Base-by-base conservation (phyloP, 2,797 vertebrate genomes). In the Poeciliopsis presidionis region DNA sequence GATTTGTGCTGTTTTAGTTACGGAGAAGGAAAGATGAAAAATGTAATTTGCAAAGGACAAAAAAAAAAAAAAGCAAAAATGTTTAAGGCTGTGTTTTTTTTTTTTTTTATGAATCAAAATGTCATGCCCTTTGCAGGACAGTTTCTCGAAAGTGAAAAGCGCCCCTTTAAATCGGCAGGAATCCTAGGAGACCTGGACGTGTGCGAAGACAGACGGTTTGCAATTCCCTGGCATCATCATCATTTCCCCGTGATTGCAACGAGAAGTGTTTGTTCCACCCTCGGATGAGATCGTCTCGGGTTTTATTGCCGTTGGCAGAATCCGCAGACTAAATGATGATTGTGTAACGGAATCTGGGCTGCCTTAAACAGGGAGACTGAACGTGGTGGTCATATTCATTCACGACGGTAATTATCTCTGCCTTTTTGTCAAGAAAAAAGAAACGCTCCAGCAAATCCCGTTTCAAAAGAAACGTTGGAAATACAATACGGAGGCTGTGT, bases 241-340 rank as follows among this genome's bases (percentile, higher is more conserved):
- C 28, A 0, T 45, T 28, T 76, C 69, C 87, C 80, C 88, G 87
- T 86, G 85, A 87, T 84, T 82, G 83, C 72, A 74, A 78, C 11
- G 46, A 82, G 73, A 78, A 79, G 85, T 88, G 75, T 77, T 78
- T 51, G 90, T 88, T 92, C 86, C 86, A 89, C 63, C 75, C 74
- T 9, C 49, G 78, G 84, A 90, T 79, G 84, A 89, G 86, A 92
- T 92, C 70, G 90, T 90, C 89, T 93, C 79, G 47, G 75, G 85
- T 91, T 89, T 89, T 94, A 90, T 94, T 93, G 75, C 81, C 79
- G 8, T 91, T 94, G 93, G 92, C 94, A 87, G 72, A 81, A 87
- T 55, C 80, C 75, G 81, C 74, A 92, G 89, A 92, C 93, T 91
- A 92, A 93, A 93, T 93, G 90, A 92, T 90, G 87, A 84, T 91